Evolutionary conservation across 1,140 invertebrate species (phyloP).

Genomic region (Cryptotermes secundus): DNA sequence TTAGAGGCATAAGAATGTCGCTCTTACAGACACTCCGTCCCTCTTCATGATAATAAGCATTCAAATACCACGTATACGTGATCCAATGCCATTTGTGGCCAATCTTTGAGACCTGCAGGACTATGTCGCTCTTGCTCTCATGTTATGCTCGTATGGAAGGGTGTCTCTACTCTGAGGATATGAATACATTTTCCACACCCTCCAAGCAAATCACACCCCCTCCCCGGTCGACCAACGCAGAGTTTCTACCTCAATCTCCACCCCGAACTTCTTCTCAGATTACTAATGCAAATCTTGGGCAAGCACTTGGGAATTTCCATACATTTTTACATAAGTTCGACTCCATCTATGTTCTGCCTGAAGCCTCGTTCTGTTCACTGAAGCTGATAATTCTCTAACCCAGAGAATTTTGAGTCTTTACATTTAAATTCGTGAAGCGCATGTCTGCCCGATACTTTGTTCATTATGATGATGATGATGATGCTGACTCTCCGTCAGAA

Average conservation of each 20-base stretch:
- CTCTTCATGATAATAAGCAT: too few species aligned
- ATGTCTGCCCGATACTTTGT: too few species aligned
- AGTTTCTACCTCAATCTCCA: not conserved
- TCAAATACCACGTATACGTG: too few species aligned
- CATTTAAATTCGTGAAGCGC: too few species aligned
- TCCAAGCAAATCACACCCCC: slow-evolving; percentile 1
- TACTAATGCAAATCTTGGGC: slow-evolving; percentile 1
- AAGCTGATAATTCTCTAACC: not conserved
- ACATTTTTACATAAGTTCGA: not conserved
- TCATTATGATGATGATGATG: too few species aligned
- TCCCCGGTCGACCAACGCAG: not conserved
- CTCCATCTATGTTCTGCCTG: not conserved
- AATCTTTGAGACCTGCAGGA: not conserved
- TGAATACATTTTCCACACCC: slow-evolving; percentile 14
- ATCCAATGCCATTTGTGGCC: not conserved
- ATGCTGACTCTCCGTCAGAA: too few species aligned
- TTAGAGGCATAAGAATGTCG: too few species aligned
- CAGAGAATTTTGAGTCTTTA: not conserved
- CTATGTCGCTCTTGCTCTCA: not conserved
- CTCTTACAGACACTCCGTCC: too few species aligned
- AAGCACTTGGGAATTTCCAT: slow-evolving; percentile 16
- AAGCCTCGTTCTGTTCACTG: not conserved
- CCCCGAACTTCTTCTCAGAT: not conserved
- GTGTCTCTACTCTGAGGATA: not conserved
- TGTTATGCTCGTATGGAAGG: not conserved